These are phyloP conservation scores for Hyaena hyaena DNA, from an alignment of 2,113 vertebrate genomes.

Conservation along the genomic window DNA sequence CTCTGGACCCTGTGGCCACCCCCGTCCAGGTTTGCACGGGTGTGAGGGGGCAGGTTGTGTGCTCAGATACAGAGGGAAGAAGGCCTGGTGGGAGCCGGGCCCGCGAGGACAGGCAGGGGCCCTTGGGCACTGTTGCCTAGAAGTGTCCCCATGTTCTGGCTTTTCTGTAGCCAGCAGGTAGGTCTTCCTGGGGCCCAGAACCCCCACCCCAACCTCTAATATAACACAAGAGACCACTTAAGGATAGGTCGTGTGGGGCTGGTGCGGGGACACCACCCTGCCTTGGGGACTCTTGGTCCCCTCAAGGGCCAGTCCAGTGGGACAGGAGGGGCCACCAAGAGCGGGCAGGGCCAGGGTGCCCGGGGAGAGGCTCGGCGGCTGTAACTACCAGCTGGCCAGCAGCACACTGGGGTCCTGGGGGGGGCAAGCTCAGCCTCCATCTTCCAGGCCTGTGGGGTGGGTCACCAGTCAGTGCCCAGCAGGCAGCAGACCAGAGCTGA, in stretches of 20 bases:
- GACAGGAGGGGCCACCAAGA: neutral
- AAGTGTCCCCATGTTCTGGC: neutral
- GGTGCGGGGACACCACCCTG: neutral
- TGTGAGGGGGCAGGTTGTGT: neutral
- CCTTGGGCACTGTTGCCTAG: neutral
- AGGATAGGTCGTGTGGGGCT: neutral
- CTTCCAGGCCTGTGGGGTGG: neutral
- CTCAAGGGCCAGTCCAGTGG: neutral
- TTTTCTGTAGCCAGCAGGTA: neutral
- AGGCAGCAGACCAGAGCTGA: neutral
- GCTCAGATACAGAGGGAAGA: no score
- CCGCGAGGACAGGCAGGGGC: neutral
- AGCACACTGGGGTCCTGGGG: neutral
- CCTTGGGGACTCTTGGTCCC: neutral
- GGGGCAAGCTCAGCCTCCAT: neutral
- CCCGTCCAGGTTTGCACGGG: accelerated
- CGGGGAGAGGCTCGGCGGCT: neutral
- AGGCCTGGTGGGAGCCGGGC: neutral
- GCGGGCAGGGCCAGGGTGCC: neutral
- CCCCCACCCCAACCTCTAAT: neutral
- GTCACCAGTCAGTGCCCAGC: neutral
- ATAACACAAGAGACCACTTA: constrained; percentile 10
- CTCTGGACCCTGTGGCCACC: neutral
- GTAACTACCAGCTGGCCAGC: neutral
- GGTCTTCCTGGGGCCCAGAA: neutral